These are phyloP conservation scores for Saimiri boliviensis DNA, from an alignment of 2,113 vertebrate species.

Conservation along the genomic window DNA sequence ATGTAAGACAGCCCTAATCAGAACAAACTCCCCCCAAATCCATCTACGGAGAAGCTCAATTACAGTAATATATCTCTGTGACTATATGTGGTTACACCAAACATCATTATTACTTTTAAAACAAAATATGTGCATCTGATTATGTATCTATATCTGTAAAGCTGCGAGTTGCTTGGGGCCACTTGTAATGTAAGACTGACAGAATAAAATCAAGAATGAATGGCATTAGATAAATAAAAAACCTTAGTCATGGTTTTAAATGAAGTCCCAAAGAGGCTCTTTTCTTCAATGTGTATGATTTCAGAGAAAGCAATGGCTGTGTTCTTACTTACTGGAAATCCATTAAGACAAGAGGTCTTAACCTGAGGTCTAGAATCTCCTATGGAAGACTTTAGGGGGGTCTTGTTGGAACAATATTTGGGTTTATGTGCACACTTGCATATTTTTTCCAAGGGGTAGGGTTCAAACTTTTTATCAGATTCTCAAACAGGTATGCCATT, in stretches of 20 bases:
- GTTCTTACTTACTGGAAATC: conserved; percentile 35
- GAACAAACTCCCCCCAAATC: conserved; percentile 68
- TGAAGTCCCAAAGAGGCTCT: conserved; percentile 55
- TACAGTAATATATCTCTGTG: conserved; percentile 71
- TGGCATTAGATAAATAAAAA: conserved; percentile 43
- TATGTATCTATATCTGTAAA: conserved; percentile 59
- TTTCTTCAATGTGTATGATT: conserved; percentile 39
- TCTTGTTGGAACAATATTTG: conserved; percentile 14
- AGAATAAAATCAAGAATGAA: conserved; percentile 65
- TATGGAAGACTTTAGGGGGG: background rate
- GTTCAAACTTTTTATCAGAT: background rate
- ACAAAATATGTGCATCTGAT: conserved; percentile 73
- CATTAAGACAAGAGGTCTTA: conserved; percentile 39
- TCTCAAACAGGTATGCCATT: background rate
- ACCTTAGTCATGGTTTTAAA: conserved; percentile 59
- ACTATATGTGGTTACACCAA: conserved; percentile 66
- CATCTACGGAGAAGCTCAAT: conserved; percentile 40
- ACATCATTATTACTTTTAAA: conserved; percentile 63
- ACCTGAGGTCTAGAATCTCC: background rate
- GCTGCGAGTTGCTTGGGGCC: conserved; percentile 62
- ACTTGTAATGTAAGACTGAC: conserved; percentile 61
- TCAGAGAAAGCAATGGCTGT: conserved; percentile 3
- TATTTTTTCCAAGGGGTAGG: background rate
- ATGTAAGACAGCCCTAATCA: conserved; percentile 80
- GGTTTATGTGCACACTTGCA: background rate